A percentile compares a stretch with the other conserved stretches of the same genome.
phyloP scores from a whole-genome alignment of 30 jellyfish, hydroid and myxozoan genomes.

The Hydractinia symbiolongicarpus region DNA sequence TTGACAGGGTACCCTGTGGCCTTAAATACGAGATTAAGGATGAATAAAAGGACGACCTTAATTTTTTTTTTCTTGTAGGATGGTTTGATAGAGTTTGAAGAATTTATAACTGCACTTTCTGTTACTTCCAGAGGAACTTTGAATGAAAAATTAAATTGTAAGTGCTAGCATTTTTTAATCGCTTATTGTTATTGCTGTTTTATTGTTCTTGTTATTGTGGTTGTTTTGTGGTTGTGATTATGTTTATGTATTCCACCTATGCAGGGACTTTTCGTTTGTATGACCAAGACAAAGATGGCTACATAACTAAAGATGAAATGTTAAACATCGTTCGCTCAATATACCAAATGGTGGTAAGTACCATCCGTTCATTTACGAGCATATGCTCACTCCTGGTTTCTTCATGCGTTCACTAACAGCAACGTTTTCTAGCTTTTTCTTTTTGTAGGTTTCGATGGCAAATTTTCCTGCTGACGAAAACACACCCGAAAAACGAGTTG shows the following conservation, averaged over 20 bases:
- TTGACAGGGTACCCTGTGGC: no score
- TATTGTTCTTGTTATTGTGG: no score
- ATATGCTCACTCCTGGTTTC: not conserved
- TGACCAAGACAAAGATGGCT: conserved; percentile 3
- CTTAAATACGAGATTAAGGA: no score
- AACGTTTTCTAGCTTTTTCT: not conserved
- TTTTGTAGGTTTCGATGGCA: not conserved
- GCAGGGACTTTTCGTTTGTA: conserved; percentile 7
- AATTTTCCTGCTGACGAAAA: not conserved
- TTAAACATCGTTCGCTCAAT: not conserved
- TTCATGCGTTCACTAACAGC: no score
- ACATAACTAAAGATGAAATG: conserved; percentile 1
- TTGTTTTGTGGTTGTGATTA: no score
- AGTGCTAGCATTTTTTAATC: no score
- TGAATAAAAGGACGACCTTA: no score
- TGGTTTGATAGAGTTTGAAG: not conserved
- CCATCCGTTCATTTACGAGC: not conserved
- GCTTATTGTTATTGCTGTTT: no score
- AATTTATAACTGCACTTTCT: not conserved
- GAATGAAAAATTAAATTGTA: not conserved
- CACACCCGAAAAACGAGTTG: conserved; percentile 6
- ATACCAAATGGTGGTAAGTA: not conserved
- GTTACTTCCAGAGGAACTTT: not conserved
- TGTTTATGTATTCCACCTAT: not conserved
- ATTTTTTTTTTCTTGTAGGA: not conserved